These are phyloP conservation scores for Benitochromis conjunctus DNA, from an alignment of 2,113 vertebrate species.

Conservation along the genomic window DNA sequence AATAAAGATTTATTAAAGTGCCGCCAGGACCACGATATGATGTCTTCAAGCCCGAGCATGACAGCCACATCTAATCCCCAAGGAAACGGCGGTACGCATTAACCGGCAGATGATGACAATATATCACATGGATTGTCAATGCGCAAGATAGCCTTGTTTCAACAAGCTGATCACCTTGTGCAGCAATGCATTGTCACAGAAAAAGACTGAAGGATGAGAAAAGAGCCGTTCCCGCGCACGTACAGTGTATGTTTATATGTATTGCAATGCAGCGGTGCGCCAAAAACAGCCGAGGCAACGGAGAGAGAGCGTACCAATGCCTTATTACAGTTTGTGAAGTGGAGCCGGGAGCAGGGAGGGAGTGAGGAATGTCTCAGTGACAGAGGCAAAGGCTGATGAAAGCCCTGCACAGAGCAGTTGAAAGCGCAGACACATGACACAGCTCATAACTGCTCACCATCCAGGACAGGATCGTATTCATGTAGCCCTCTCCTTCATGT, in stretches of 20 bases:
- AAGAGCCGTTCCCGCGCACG: neutral
- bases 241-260: neutral
- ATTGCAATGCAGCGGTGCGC: conserved; percentile 56
- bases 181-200: neutral
- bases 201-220: neutral
- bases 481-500: conserved; percentile 53
- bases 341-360: conserved; percentile 46
- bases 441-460: conserved; percentile 62
- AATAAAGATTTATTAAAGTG: conserved; percentile 45
- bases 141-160: neutral
- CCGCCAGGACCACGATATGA: neutral
- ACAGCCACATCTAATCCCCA: conserved; percentile 27
- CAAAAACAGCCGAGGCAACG: conserved; percentile 42
- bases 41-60: conserved; percentile 1
- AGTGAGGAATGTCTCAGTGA: conserved; percentile 45
- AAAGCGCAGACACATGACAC: conserved; percentile 63
- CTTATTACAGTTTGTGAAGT: conserved; percentile 56
- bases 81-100: conserved; percentile 31
- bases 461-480: conserved; percentile 50
- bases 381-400: conserved; percentile 64
- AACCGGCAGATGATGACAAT: conserved; percentile 28
- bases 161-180: neutral
- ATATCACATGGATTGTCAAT: conserved; percentile 36
- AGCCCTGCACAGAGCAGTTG: conserved; percentile 40
- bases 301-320: conserved; percentile 35